phyloP scores from a whole-genome alignment of 2,797 vertebrate species.

The Brachyrhaphis roseni region DNA sequence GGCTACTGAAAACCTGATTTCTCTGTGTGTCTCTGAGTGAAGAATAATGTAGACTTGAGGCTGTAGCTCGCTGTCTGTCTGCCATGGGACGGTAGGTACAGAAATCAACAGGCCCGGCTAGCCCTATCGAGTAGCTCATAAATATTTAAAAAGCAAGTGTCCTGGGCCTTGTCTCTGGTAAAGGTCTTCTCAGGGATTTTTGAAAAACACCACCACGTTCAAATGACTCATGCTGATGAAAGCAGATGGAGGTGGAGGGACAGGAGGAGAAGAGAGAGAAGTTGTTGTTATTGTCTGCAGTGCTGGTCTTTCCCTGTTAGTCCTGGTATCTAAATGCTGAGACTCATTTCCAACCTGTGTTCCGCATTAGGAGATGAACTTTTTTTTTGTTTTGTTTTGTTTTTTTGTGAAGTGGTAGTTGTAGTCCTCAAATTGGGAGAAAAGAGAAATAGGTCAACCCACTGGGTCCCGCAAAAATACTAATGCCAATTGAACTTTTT shows the following conservation, averaged over 20 bases:
- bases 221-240: slow-evolving; percentile 61
- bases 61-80: slow-evolving; percentile 26
- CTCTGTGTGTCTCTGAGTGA: slow-evolving; percentile 11
- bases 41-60: slow-evolving; percentile 43
- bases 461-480: background rate
- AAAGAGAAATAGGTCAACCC: background rate
- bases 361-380: slow-evolving; percentile 28
- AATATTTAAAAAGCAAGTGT: slow-evolving; percentile 81
- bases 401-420: background rate
- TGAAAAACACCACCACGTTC: slow-evolving; percentile 62
- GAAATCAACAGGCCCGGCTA: slow-evolving; percentile 55
- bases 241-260: slow-evolving; percentile 20
- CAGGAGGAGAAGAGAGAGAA: slow-evolving; percentile 17
- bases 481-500: background rate
- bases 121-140: slow-evolving; percentile 80
- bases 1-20: slow-evolving; percentile 45
- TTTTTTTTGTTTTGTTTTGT: background rate
- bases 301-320: background rate
- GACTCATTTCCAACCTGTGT: slow-evolving; percentile 33
- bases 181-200: slow-evolving; percentile 76
- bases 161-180: slow-evolving; percentile 62
- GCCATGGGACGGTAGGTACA: slow-evolving; percentile 63
- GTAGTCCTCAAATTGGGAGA: background rate
- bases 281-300: slow-evolving; percentile 53
- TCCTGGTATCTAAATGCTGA: slow-evolving; percentile 37